Evolutionary conservation across 2,797 vertebrate species (phyloP), one percentile per base, ranked within the genome.

Genomic region (Eulemur albifrons): DNA sequence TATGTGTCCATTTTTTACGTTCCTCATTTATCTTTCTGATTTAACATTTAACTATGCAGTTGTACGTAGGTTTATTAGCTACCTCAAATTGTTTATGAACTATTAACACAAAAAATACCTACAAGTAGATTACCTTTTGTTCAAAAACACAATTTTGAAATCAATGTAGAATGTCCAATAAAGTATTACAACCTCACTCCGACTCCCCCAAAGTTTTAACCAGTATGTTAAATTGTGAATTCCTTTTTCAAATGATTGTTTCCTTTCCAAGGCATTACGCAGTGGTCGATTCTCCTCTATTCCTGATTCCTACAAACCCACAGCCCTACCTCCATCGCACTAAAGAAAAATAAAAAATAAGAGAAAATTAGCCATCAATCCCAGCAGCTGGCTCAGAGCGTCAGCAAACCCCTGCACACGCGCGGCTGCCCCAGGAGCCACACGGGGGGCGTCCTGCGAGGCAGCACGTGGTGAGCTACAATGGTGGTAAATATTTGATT

Each of bases 361-460:
- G 43, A 45, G 35, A 10, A 67, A 67, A 67, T 4, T 70, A n/a
- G 17, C 3, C 3, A 0, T 54, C 35, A 7, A 25, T 13, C 5
- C 20, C 45, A 52, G 30, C 12, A 4, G 8, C 25, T 32, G 0
- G 27, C 25, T 11, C 0, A 6, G 15, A 32, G 23, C 17, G 20
- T 27, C 32, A 23, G 45, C 0, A 0, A 0, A 2, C 8, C 76
- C 4, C 2, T 1, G 38, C 7, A 7, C 25, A n/a, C 1, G 2
- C 1, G 1, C 0, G 32, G 10, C 3, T 7, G 13, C 54, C 3
- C 8, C 2, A 15, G 27, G 17, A 30, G 30, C 15, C 30, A 0
- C 61, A 2, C 1, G 5, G 35, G 0, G 2, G 8, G 4, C 38
- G 43, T 40, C 11, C 57, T 14, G 25, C 30, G 10, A 15, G 38